Percentiles rank a stretch among this genome's conserved stretches.
These are phyloP conservation scores for Heteractis magnifica DNA, from an alignment of 92 coral and sea anemone species.

Conservation along the genomic window DNA sequence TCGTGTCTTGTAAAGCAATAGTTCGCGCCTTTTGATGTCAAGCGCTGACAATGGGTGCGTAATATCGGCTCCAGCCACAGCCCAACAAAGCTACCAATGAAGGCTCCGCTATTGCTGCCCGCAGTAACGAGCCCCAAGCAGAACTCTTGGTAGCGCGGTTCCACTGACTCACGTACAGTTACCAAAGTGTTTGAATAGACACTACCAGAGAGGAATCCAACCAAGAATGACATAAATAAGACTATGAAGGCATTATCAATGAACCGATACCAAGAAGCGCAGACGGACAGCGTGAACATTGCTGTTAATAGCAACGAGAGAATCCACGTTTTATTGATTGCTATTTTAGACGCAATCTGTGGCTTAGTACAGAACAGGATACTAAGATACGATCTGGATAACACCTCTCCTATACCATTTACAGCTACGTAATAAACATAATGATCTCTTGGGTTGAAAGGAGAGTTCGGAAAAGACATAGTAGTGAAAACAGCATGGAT, in stretches of 20 bases:
- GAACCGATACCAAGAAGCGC: slow-evolving; percentile 75
- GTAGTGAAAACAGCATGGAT: slow-evolving; percentile 79
- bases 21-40: slow-evolving; percentile 1
- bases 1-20: slow-evolving; percentile 67
- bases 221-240: slow-evolving; percentile 53
- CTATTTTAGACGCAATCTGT: slow-evolving; percentile 45
- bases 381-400: slow-evolving; percentile 64
- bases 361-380: slow-evolving; percentile 59
- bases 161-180: slow-evolving; percentile 56
- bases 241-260: slow-evolving; percentile 54
- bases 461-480: slow-evolving; percentile 58
- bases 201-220: slow-evolving; percentile 66
- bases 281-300: slow-evolving; percentile 47
- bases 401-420: slow-evolving; percentile 73
- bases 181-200: slow-evolving; percentile 75
- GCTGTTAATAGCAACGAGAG: slow-evolving; percentile 44
- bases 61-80: slow-evolving; percentile 70
- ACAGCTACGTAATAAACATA: slow-evolving; percentile 66
- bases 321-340: slow-evolving; percentile 72
- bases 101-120: slow-evolving; percentile 62
- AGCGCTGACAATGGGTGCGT: slow-evolving; percentile 55
- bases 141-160: slow-evolving; percentile 77
- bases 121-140: slow-evolving; percentile 68
- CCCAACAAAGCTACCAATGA: slow-evolving; percentile 70
- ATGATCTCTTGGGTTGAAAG: slow-evolving; percentile 71